Evolutionary conservation across 2,113 vertebrate species (phyloP).

Genomic region (Hydropotes inermis): DNA sequence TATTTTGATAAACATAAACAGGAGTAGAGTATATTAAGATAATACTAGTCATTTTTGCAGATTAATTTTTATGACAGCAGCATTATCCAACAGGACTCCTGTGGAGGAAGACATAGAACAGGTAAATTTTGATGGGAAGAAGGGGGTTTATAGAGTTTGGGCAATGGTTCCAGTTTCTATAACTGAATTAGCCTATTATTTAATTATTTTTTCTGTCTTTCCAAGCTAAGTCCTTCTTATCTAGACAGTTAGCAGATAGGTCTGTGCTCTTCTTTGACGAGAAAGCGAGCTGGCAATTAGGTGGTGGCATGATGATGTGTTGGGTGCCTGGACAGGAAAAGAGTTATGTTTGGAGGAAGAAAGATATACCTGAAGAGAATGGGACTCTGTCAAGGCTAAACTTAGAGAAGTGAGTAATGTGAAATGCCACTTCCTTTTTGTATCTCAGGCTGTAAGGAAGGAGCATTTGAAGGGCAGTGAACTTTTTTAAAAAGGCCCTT

Average conservation of each 20-base stretch:
- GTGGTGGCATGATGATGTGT: not conserved
- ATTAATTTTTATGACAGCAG: not conserved
- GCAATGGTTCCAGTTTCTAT: not conserved
- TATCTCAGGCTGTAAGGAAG: not conserved
- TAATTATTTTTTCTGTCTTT: not conserved
- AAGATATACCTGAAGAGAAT: not conserved
- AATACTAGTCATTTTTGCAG: not conserved
- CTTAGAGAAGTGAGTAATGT: not conserved
- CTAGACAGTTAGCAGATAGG: not conserved
- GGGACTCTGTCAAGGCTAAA: not conserved
- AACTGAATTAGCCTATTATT: constrained; percentile 12
- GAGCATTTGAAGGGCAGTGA: not conserved
- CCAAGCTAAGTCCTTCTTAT: not conserved
- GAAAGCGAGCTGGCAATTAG: not conserved
- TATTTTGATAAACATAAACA: not conserved
- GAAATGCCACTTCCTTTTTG: not conserved
- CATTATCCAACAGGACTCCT: not conserved
- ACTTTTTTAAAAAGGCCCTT: not conserved
- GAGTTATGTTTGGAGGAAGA: not conserved
- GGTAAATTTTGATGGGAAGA: not conserved
- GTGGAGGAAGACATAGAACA: not conserved
- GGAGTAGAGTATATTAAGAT: not conserved
- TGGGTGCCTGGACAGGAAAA: not conserved
- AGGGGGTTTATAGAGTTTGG: not conserved
- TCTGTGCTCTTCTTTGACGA: not conserved